Evolutionary conservation across 2,113 vertebrate genomes (phyloP), one percentile per base, ranked within the genome.

Genomic region (Pelmatolapia mariae): DNA sequence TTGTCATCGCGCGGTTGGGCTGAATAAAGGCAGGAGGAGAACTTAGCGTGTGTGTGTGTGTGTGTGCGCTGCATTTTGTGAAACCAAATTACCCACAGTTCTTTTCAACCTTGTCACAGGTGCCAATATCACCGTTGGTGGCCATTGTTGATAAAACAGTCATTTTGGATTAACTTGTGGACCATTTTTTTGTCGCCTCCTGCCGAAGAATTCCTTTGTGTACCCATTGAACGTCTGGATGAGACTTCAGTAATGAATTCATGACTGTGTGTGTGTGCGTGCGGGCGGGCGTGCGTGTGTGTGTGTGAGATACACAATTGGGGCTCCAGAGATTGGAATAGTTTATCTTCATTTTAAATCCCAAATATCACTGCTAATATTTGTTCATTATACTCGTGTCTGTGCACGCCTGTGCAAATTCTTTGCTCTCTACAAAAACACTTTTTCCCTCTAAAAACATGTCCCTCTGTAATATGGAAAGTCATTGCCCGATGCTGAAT

Each of bases 401-500:
- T 91, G 53, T 63, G 47, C 78, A 56, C 63, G 40, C 56, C 66
- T 92, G 71, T 87, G 90, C 63, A 76, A 88, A 87, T 56, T 87
- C 83, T 93, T 90, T 92, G 71, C 71, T 92, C 82, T 38, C 54
- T 85, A 81, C 53, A 88, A 86, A 57, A 93, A 89, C 82, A 87
- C 76, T 73, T 88, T 78, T 56, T 4, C 26, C 31, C 24, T 19
- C 61, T 40, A 87, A 57, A 92, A 94, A 91, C 90, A 91, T 83
- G 71, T 90, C 87, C 71, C 86, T 87, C 82, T 92, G 92, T 91
- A n/a, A n/a, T n/a, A n/a, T n/a, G n/a, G n/a, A n/a, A 89, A 92
- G 89, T 91, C 91, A 85, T 93, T 79, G 86, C 87, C 91, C 81
- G 68, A 86, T 92, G 88, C 87, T 81, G 92, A 94, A 93, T 94